A percentile compares a stretch with the other conserved stretches of the same genome.
phyloP scores from a whole-genome alignment of 2,113 vertebrate species.

The Larimichthys polyactis region DNA sequence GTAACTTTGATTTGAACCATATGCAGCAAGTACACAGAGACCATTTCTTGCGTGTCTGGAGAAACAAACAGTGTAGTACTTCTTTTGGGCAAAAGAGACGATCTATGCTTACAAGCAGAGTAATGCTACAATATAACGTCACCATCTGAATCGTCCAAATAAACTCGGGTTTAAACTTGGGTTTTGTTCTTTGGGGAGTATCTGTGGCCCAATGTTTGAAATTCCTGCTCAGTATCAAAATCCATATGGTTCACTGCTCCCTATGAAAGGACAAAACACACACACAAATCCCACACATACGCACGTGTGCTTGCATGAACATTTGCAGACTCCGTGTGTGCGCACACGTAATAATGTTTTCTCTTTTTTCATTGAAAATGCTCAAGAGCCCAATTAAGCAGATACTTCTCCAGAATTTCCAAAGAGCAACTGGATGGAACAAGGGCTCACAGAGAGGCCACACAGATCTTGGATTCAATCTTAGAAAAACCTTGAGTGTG shows the following conservation, averaged over 20 bases:
- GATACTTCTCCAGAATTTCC: conserved; percentile 1
- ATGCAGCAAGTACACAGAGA: conserved; percentile 34
- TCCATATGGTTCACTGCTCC: conserved; percentile 30
- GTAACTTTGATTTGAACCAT: conserved; percentile 65
- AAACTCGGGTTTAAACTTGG: background rate
- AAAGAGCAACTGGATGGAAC: conserved; percentile 1
- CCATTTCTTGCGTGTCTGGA: conserved; percentile 32
- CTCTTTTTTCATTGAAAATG: background rate
- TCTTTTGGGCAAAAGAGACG: conserved; percentile 17
- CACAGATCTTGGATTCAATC: background rate
- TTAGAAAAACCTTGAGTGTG: background rate
- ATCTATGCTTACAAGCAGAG: conserved; percentile 16
- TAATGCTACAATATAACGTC: background rate
- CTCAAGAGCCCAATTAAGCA: conserved; percentile 5
- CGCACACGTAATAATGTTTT: background rate
- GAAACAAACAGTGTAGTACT: conserved; percentile 19
- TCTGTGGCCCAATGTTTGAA: conserved; percentile 31
- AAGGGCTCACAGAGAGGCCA: background rate
- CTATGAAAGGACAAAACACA: conserved; percentile 24
- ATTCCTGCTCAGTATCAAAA: conserved; percentile 45
- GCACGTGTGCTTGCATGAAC: conserved; percentile 18
- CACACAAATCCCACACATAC: conserved; percentile 25
- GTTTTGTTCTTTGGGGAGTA: conserved; percentile 19
- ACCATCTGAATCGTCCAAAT: conserved; percentile 11
- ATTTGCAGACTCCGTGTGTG: background rate